These are phyloP conservation scores for Vulpes vulpes DNA, from an alignment of 2,113 vertebrate species.

Conservation along the genomic window DNA sequence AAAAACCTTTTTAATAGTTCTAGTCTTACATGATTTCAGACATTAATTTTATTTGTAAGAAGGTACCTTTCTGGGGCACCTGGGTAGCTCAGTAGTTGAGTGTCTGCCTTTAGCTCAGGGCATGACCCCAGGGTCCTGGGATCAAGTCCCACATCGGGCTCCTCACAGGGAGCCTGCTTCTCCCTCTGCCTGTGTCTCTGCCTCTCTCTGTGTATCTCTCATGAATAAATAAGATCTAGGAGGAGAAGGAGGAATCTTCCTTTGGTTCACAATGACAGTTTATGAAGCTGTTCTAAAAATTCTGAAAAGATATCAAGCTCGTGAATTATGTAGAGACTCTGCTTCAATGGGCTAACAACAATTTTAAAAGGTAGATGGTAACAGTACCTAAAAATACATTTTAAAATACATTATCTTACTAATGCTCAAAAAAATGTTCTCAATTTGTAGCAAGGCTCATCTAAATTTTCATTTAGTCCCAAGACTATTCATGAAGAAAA, in stretches of 20 bases:
- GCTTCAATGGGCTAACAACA: background rate
- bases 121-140: too few relatives aligned
- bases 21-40: constrained; percentile 14
- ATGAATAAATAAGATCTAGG: too few relatives aligned
- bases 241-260: background rate
- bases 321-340: background rate
- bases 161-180: too few relatives aligned
- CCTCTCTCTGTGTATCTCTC: too few relatives aligned
- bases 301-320: background rate
- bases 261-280: background rate
- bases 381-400: background rate
- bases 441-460: background rate
- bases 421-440: background rate
- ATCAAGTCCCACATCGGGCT: too few relatives aligned
- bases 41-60: background rate
- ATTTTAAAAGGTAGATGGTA: background rate
- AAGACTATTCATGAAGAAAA: constrained; percentile 28
- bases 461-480: constrained; percentile 11
- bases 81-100: too few relatives aligned
- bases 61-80: background rate
- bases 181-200: too few relatives aligned
- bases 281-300: background rate
- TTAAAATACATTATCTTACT: background rate
- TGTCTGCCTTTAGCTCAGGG: too few relatives aligned
- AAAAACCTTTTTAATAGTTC: background rate